Evolutionary conservation across 2,797 vertebrate species (phyloP), one percentile per base, ranked within the genome.

Genomic region (Numenius phaeopus): DNA sequence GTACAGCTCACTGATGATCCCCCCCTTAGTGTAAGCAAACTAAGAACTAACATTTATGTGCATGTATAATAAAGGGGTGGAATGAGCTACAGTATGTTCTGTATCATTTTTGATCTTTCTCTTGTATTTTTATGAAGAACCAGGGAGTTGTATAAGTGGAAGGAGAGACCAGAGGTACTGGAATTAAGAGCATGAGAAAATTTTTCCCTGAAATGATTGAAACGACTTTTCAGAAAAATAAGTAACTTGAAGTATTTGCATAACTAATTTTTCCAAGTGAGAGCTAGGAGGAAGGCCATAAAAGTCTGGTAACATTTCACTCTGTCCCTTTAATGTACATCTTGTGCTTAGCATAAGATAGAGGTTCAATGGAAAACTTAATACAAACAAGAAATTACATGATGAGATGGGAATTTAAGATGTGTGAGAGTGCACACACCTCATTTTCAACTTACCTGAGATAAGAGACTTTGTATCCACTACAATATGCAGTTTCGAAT

Each of bases 231-330:
- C 37, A 55, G 67, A 62, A 66, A 46, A 69, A 21, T 3, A 69
- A 71, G 14, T 50, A 1, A 34, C 15, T 70, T 0, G 0, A 78
- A 75, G 29, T 64, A 52, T 66, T 61, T 87, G 59, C 2, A 2
- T 70, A 86, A 65, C 20, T 77, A 9, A 11, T 50, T 93, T 87
- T 97, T 64, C 40, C 12, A 46, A 27, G 23, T 11, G 29, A 78
- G 27, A 65, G 26, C 10, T 87, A 17, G 32, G 29, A 40, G 57
- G 39, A 32, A 61, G 57, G 37, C 22, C 14, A 3, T 6, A 23
- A 10, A 70, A 54, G 10, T 58, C 32, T 34, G 46, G 20, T 75
- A 26, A 20, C 3, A 1, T 55, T 73, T 72, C 3, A 32, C 61
- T 72, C 13, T 4, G 20, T 46, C 42, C 30, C 23, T 73, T 59